Percentiles rank a stretch among this genome's conserved stretches.
These are phyloP conservation scores for Phylloscopus trochilus DNA, from an alignment of 2,113 vertebrate genomes.

Conservation along the genomic window DNA sequence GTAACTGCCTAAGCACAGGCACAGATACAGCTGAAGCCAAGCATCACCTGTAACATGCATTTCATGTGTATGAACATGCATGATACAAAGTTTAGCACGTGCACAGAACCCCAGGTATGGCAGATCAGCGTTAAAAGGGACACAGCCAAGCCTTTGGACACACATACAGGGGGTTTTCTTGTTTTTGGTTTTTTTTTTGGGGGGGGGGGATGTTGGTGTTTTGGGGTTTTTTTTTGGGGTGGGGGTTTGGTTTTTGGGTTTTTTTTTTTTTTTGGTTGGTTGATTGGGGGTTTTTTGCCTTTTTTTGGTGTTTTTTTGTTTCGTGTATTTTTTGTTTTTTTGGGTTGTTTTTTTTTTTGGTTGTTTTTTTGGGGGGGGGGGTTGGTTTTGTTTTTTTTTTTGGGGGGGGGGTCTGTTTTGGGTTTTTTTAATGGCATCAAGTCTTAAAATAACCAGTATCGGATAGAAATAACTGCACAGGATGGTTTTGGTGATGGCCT, in stretches of 20 bases:
- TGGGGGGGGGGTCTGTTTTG: too few species aligned
- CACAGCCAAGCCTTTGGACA: not conserved
- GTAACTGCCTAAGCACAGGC: accelerated
- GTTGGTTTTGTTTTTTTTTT: too few species aligned
- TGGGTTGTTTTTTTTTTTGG: too few species aligned
- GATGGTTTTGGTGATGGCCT: not conserved
- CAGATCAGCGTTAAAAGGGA: not conserved
- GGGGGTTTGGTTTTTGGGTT: too few species aligned
- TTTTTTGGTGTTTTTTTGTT: too few species aligned
- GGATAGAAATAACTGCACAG: not conserved
- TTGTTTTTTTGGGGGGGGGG: too few species aligned
- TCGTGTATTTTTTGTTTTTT: too few species aligned
- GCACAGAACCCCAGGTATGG: not conserved
- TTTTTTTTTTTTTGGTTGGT: too few species aligned
- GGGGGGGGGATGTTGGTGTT: too few species aligned
- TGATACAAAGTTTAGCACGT: accelerated
- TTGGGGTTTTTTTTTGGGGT: too few species aligned
- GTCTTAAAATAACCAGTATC: not conserved
- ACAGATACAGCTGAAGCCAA: not conserved
- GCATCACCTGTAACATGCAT: not conserved
- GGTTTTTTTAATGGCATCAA: not conserved
- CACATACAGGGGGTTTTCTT: accelerated
- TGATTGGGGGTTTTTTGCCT: too few species aligned
- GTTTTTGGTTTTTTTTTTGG: too few species aligned
- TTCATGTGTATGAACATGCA: not conserved